A percentile compares a stretch with the other conserved stretches of the same genome.
phyloP scores from a whole-genome alignment of 2,113 vertebrate species.

The Malurus alboscapulatus region DNA sequence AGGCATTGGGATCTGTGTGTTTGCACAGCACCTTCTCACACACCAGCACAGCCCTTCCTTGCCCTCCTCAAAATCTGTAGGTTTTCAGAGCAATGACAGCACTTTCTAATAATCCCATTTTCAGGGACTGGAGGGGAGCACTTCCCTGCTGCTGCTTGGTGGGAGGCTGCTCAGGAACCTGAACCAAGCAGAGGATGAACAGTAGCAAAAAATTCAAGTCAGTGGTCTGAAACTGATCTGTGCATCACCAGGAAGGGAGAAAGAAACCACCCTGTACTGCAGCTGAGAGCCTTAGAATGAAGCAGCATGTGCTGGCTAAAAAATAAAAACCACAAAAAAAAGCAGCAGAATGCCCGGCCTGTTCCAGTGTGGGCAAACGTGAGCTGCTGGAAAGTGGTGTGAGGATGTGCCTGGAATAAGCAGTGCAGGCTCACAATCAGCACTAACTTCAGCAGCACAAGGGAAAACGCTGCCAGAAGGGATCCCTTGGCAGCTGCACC shows the following conservation, averaged over 20 bases:
- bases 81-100: not conserved
- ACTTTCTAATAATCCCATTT: not conserved
- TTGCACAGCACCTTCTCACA: not conserved
- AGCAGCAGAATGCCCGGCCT: not conserved
- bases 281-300: slow-evolving; percentile 4
- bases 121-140: not conserved
- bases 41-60: not conserved
- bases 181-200: not conserved
- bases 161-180: not conserved
- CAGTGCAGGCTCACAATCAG: slow-evolving; percentile 5
- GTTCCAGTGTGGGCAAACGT: slow-evolving; percentile 26
- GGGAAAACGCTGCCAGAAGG: not conserved
- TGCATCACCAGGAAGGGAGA: not conserved
- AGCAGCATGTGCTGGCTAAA: not conserved
- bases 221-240: not conserved
- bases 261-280: not conserved
- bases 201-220: not conserved
- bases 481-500: not conserved
- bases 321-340: not conserved
- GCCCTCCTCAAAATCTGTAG: not conserved
- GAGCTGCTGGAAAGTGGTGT: not conserved
- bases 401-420: slow-evolving; percentile 32
- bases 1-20: not conserved
- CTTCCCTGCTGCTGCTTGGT: not conserved
- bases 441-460: not conserved